Evolutionary conservation across 2,797 vertebrate species (phyloP).

Genomic region (Eremophila alpestris): DNA sequence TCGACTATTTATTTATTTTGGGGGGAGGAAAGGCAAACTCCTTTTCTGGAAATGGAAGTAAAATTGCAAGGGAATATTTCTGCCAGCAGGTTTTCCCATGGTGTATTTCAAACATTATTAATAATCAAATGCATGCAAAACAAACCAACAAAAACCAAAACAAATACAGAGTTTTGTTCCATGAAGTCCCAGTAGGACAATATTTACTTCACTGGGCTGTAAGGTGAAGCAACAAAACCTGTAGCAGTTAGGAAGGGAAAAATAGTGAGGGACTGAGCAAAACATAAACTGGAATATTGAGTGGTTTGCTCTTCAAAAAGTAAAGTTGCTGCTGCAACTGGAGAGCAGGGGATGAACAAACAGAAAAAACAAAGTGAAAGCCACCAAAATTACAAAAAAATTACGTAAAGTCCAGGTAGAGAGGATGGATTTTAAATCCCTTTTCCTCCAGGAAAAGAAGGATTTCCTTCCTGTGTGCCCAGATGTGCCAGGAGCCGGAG

Average conservation of each 20-base stretch:
- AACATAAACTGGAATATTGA: neutral
- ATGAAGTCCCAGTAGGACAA: neutral
- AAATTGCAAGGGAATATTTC: neutral
- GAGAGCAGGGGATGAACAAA: neutral
- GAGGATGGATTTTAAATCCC: rapidly evolving
- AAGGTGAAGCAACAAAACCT: neutral
- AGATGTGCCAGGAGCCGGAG: neutral
- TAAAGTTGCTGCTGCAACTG: neutral
- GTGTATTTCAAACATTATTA: neutral
- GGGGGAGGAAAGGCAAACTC: neutral
- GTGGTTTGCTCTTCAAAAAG: neutral
- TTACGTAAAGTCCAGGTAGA: neutral
- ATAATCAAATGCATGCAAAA: neutral
- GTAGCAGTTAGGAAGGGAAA: neutral
- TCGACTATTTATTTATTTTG: neutral
- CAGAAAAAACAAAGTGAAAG: neutral
- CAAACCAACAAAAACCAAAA: neutral
- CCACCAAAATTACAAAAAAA: neutral
- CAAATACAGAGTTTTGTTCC: neutral
- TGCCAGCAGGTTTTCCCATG: neutral
- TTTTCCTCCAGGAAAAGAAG: neutral
- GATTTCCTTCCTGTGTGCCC: neutral
- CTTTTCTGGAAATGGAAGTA: neutral
- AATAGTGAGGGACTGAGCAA: neutral
- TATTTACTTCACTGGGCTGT: neutral